Base-by-base conservation (phyloP, 2,797 vertebrate genomes). In the Discoglossus pictus region DNA sequence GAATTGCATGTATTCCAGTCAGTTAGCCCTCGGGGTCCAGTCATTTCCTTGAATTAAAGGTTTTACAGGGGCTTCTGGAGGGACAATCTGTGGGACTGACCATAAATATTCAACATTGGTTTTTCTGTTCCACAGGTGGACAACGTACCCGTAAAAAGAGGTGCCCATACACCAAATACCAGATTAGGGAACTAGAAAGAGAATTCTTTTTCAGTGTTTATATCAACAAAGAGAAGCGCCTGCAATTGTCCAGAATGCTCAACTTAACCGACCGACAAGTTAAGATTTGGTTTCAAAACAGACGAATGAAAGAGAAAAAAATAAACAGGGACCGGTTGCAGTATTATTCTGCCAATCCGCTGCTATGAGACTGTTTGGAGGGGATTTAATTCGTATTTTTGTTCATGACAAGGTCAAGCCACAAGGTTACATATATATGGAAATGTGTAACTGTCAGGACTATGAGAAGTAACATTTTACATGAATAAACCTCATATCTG, bases 261-360 rank as follows among this genome's bases (percentile, higher is more conserved):
- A 98, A 97, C 80, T 91, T 99, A 84, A 97, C 95, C 75, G 97
- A 99, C 75, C 94, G 96, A 62, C 97, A 99, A 87, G 97, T 98
- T 73, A 98, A 99, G 90, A 99, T 99, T 82, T 99, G 97, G 97
- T 99, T 99, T 86, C 97, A 99, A 76, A 99, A 99, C 87, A 91
- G 97, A 83, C 93, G 97, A 78, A 99, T 99, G 97, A 99, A 99
- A 87, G 97, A 99, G 88, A 99, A 99, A 93, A 99, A 99, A 85
- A 89, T 99, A 80, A 99, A 96, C 91, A 96, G 96, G 84, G 97
- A 98, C 92, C 93, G 96, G 81, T 93, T 99, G 91, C 97, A 98
- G 76, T 99, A 98, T 84, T 99, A 97, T 80, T 94, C 94, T 17
- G 92, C 93, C 72, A 98, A 95, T 81, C 94, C 95, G 24, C 89